These are phyloP conservation scores for Ennomos quercinarius DNA, from an alignment of 2,888 invertebrate species.

Conservation along the genomic window DNA sequence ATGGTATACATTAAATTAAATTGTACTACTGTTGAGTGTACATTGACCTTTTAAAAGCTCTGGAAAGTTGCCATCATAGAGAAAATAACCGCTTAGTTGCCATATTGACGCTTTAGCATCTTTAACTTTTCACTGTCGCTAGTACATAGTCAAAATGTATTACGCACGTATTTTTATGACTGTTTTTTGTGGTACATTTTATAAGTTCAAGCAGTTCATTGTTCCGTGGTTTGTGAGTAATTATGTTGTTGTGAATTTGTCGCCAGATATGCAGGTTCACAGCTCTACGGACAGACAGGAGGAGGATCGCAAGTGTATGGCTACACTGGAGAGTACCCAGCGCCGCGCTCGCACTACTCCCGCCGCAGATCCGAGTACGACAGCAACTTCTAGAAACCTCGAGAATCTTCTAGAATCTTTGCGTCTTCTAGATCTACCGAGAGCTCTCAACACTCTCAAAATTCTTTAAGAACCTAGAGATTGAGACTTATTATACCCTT, in stretches of 20 bases:
- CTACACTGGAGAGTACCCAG: conserved; percentile 74
- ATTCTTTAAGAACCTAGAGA: conserved; percentile 35
- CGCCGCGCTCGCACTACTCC: conserved; percentile 82
- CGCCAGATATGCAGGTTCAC: conserved; percentile 82
- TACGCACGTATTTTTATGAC: too few relatives aligned
- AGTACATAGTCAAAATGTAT: too few relatives aligned
- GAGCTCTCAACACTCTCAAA: conserved; percentile 38
- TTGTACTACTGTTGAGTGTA: too few relatives aligned
- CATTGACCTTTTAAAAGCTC: too few relatives aligned
- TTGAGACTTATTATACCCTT: conserved; percentile 63
- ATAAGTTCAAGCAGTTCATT: too few relatives aligned
- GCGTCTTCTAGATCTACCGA: conserved; percentile 82
- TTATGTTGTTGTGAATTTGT: conserved; percentile 6
- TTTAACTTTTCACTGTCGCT: too few relatives aligned
- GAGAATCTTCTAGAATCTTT: conserved; percentile 50
- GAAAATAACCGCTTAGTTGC: too few relatives aligned
- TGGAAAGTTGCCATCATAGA: too few relatives aligned
- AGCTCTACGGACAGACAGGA: conserved; percentile 88
- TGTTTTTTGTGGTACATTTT: too few relatives aligned
- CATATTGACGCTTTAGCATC: too few relatives aligned
- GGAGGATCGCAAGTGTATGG: conserved; percentile 86
- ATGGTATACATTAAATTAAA: too few relatives aligned
- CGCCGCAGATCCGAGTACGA: conserved; percentile 91
- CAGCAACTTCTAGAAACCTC: conserved; percentile 88
- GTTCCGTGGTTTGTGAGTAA: too few relatives aligned